A percentile compares a stretch with the other conserved stretches of the same genome.
These are phyloP conservation scores for Percina caprodes DNA, from an alignment of 2,113 vertebrate species.

Conservation along the genomic window DNA sequence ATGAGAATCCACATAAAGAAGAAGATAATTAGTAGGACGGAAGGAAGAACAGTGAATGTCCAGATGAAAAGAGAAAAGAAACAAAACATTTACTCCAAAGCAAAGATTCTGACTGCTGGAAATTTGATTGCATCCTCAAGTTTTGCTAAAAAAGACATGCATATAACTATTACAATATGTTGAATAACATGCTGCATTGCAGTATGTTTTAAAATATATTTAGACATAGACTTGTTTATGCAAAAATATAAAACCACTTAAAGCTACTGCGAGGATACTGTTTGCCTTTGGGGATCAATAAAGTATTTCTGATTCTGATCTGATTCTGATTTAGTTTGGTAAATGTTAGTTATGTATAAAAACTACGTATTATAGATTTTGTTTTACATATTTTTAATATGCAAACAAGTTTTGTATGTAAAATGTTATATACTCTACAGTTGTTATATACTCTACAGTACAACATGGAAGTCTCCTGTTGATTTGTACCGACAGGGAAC, in stretches of 20 bases:
- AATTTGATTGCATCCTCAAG: background rate
- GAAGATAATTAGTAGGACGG: too few species aligned
- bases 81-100: background rate
- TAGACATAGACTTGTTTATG: background rate
- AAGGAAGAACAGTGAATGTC: too few species aligned
- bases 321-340: background rate
- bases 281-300: too few species aligned
- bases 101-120: too few species aligned
- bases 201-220: background rate
- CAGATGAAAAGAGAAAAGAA: too few species aligned
- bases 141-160: background rate
- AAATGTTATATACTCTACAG: background rate
- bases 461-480: background rate
- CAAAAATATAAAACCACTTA: background rate
- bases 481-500: background rate
- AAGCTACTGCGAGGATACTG: background rate
- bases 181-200: background rate
- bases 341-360: background rate
- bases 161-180: background rate
- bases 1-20: too few species aligned
- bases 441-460: background rate
- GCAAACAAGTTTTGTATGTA: background rate
- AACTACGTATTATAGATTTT: background rate
- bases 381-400: background rate
- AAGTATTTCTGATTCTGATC: too few species aligned